These are phyloP conservation scores for Pelecanoides urinatrix DNA, from an alignment of 2,113 vertebrate species.

Conservation along the genomic window DNA sequence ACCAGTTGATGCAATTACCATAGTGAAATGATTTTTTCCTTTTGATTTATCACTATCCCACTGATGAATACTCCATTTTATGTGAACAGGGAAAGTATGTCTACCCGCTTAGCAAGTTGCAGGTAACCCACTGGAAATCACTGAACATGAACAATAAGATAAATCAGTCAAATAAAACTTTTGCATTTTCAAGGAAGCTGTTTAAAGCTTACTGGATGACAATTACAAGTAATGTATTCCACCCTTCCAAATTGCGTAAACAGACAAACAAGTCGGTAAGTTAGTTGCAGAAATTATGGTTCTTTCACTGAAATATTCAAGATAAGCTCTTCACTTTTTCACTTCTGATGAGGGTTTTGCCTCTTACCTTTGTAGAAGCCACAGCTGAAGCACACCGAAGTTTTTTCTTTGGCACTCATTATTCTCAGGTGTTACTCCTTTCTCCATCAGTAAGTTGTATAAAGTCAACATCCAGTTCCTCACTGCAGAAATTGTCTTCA, in stretches of 20 bases:
- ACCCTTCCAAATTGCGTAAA: fast-evolving
- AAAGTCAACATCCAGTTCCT: background rate
- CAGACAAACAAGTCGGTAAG: background rate
- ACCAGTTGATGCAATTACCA: background rate
- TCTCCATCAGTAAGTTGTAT: background rate
- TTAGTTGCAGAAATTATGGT: background rate
- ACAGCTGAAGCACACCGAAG: background rate
- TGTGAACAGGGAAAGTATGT: background rate
- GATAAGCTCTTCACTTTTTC: background rate
- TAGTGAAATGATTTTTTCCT: background rate
- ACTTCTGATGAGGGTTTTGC: background rate
- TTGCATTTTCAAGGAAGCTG: background rate
- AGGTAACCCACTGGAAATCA: background rate
- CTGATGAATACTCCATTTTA: conserved; percentile 5
- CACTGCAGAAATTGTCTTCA: background rate
- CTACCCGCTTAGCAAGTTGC: background rate
- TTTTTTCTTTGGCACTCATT: background rate
- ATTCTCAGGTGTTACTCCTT: background rate
- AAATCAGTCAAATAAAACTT: background rate
- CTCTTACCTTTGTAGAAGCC: background rate
- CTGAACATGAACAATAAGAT: background rate
- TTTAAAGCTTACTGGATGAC: background rate
- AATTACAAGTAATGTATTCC: background rate
- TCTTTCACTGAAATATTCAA: background rate
- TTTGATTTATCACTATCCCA: conserved; percentile 20